These are phyloP conservation scores for Chrosomus eos DNA, from an alignment of 2,797 vertebrate genomes.

Conservation along the genomic window DNA sequence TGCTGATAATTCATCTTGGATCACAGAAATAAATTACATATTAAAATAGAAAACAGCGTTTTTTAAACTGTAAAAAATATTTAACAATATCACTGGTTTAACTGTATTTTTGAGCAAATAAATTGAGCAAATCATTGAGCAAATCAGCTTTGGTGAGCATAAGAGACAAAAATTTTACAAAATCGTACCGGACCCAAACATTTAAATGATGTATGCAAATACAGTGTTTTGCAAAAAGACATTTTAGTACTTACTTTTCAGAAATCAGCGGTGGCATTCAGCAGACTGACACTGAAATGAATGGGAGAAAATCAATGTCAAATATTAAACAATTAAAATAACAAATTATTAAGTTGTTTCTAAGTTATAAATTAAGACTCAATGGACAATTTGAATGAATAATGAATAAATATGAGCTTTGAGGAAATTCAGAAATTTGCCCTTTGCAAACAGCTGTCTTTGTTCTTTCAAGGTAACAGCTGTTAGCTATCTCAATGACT, in stretches of 20 bases:
- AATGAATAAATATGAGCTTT: background rate
- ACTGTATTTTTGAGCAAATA: background rate
- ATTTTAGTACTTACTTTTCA: background rate
- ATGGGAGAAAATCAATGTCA: background rate
- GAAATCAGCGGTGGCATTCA: constrained; percentile 22
- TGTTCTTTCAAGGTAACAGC: constrained; percentile 31
- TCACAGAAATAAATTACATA: background rate
- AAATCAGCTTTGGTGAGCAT: background rate
- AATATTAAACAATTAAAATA: background rate
- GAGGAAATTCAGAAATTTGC: background rate
- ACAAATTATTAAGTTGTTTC: background rate
- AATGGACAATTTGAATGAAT: background rate
- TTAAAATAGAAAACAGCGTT: background rate
- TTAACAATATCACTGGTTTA: background rate
- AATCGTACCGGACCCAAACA: background rate
- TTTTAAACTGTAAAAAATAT: background rate
- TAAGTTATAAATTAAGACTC: background rate
- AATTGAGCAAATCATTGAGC: too few relatives aligned
- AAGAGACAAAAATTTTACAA: background rate
- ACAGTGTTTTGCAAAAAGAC: background rate
- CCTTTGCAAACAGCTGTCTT: background rate
- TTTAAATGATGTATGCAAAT: background rate
- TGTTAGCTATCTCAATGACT: constrained; percentile 22
- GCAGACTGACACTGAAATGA: constrained; percentile 27
- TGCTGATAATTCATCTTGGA: background rate